These are phyloP conservation scores for Sebastes hubbsi DNA, from an alignment of 2,797 vertebrate genomes.

Conservation along the genomic window DNA sequence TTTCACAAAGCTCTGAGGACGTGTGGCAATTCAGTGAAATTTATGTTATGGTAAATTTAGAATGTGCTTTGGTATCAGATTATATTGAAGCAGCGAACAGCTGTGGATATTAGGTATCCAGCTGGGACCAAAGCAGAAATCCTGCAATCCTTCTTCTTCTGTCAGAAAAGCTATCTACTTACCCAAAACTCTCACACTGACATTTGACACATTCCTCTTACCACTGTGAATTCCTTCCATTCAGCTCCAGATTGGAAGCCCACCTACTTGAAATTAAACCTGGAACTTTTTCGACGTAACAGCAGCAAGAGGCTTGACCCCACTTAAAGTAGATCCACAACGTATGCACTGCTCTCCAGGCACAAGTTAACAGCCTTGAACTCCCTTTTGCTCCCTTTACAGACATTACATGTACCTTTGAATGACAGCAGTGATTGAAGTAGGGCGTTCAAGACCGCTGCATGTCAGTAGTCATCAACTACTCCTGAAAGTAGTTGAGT, in stretches of 20 bases:
- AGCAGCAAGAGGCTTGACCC: not conserved
- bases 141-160: constrained; percentile 12
- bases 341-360: not conserved
- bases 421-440: not conserved
- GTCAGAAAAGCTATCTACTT: constrained; percentile 19
- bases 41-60: constrained; percentile 44
- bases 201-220: not conserved
- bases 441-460: not conserved
- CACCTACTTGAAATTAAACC: not conserved
- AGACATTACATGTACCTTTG: constrained; percentile 8
- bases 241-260: constrained; percentile 10
- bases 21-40: constrained; percentile 36
- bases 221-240: constrained; percentile 11
- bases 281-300: not conserved
- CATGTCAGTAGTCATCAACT: not conserved
- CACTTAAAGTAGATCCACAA: not conserved
- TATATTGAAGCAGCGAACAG: constrained; percentile 41
- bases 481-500: not conserved
- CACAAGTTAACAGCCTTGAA: not conserved
- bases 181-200: constrained; percentile 9
- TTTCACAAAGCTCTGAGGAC: constrained; percentile 24
- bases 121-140: constrained; percentile 14
- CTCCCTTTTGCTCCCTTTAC: not conserved
- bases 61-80: constrained; percentile 45
- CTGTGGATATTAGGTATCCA: constrained; percentile 14